Base-by-base conservation (phyloP, 2,888 invertebrate species). In the Lycocerus yunnanus region DNA sequence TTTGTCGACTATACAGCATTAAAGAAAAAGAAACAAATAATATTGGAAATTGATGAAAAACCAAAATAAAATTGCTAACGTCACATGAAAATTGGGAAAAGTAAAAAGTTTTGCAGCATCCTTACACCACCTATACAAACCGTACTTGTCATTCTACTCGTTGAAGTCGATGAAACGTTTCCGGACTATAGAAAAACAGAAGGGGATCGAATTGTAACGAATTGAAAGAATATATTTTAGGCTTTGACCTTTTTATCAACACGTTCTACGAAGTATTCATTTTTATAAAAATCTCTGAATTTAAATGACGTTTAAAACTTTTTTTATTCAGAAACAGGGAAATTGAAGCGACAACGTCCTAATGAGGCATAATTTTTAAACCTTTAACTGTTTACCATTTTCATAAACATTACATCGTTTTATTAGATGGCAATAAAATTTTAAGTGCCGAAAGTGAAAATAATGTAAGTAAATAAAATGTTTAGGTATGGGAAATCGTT, bases 81-180 rank as follows among this genome's bases (percentile, higher is more conserved):
- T 80, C 78, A 79, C 78, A 80, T 74, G 78, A 83, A 83, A 83
- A 83, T 82, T 82, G 81, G 79, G 79, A 43, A 18, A 82, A 80
- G 80, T 80, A 80, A 80, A 83, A 82, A 81, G 79, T 82, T 82
- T 79, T 63, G 66, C 66, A 78, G 77, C 77, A 79, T 80, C 79
- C 43, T 80, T 78, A 81, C 79, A 81, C 81, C 75, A 78, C 79
- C 75, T 69, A 73, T 75, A 73, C 77, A 75, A 72, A 73, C 74
- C 75, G 78, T 80, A 81, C 81, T 85, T 85, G 85, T 84, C 84
- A 85, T 86, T 85, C 85, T 82, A 81, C 80, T 82, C 84, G 83
- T 79, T 83, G 81, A 83, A 83, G 82, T 82, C 83, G 83, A 84
- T 84, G 84, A 85, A 85, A 85, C 85, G 85, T 82, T 85, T 79